Percentiles rank a stretch among this genome's conserved stretches.
Conservation (phyloP, 2,797 vertebrate genomes). For the Sebastes nivosus region DNA sequence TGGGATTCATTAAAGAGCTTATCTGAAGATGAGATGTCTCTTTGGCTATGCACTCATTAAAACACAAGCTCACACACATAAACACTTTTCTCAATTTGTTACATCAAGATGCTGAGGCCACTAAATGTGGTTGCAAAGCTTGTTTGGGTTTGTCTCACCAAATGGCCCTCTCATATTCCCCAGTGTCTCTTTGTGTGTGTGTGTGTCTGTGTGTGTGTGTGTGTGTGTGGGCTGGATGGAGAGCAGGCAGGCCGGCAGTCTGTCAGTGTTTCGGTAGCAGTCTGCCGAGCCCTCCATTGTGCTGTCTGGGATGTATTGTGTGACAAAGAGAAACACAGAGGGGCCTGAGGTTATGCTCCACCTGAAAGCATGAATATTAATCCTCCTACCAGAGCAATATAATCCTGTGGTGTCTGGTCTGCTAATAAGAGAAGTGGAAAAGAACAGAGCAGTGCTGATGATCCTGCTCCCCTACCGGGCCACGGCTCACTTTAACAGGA, state of each 20-base stretch:
- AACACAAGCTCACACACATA: conserved; percentile 17
- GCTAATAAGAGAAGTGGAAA: conserved; percentile 26
- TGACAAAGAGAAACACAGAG: conserved; percentile 60
- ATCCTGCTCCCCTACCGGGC: conserved; percentile 2
- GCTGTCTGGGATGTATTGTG: conserved; percentile 63
- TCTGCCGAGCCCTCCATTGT: conserved; percentile 71
- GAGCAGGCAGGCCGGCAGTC: conserved; percentile 63
- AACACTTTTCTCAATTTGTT: conserved; percentile 7
- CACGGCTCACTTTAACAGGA: conserved; percentile 34
- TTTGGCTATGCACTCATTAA: conserved; percentile 22
- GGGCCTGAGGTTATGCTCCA: conserved; percentile 62
- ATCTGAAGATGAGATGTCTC: conserved; percentile 21
- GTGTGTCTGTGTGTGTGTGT: conserved; percentile 20
- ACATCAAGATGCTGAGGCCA: conserved; percentile 1
- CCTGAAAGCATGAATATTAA: conserved; percentile 69
- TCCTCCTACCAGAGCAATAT: conserved; percentile 18
- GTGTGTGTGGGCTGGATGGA: conserved; percentile 42
- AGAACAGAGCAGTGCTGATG: conserved; percentile 1
- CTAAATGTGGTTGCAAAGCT: conserved; percentile 39
- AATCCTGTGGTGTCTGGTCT: conserved; percentile 14
- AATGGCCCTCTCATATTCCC: conserved; percentile 54
- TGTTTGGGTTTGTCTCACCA: conserved; percentile 45
- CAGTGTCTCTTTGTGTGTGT: conserved; percentile 40
- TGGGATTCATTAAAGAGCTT: conserved; percentile 39
- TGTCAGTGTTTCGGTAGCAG: conserved; percentile 64